phyloP scores from a whole-genome alignment of 2,113 vertebrate genomes.

The Lipophrys pholis region DNA sequence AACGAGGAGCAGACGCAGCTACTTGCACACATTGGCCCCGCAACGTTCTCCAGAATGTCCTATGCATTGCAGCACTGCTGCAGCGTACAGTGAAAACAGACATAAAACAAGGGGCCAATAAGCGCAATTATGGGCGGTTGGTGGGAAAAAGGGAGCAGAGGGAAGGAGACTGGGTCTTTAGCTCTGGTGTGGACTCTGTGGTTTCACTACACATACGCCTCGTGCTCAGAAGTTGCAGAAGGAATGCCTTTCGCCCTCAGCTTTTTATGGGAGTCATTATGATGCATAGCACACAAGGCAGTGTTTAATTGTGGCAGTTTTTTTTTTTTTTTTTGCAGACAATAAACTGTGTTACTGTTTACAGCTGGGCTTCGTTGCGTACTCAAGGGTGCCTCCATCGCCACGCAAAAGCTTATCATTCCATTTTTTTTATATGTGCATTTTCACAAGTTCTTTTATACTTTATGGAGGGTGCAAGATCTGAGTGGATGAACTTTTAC shows the following conservation, averaged over 20 bases:
- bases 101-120: slow-evolving; percentile 75
- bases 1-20: slow-evolving; percentile 27
- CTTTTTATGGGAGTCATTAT: slow-evolving; percentile 82
- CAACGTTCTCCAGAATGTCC: slow-evolving; percentile 38
- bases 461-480: slow-evolving; percentile 43
- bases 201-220: slow-evolving; percentile 74
- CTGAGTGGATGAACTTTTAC: slow-evolving; percentile 21
- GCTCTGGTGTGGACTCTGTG: slow-evolving; percentile 75
- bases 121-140: slow-evolving; percentile 71
- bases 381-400: slow-evolving; percentile 30
- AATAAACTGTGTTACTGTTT: slow-evolving; percentile 80
- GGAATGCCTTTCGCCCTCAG: slow-evolving; percentile 75
- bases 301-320: slow-evolving; percentile 70
- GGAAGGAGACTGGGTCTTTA: slow-evolving; percentile 56
- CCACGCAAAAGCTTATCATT: slow-evolving; percentile 28
- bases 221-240: slow-evolving; percentile 73
- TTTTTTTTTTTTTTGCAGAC: slow-evolving; percentile 43
- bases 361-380: slow-evolving; percentile 71
- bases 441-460: slow-evolving; percentile 52
- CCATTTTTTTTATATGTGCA: slow-evolving; percentile 45
- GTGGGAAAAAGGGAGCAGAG: slow-evolving; percentile 68
- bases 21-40: slow-evolving; percentile 41
- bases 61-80: slow-evolving; percentile 42
- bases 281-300: slow-evolving; percentile 75
- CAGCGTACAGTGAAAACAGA: slow-evolving; percentile 72